Evolutionary conservation across 2,797 vertebrate genomes (phyloP).

Genomic region (Eulemur albifrons): DNA sequence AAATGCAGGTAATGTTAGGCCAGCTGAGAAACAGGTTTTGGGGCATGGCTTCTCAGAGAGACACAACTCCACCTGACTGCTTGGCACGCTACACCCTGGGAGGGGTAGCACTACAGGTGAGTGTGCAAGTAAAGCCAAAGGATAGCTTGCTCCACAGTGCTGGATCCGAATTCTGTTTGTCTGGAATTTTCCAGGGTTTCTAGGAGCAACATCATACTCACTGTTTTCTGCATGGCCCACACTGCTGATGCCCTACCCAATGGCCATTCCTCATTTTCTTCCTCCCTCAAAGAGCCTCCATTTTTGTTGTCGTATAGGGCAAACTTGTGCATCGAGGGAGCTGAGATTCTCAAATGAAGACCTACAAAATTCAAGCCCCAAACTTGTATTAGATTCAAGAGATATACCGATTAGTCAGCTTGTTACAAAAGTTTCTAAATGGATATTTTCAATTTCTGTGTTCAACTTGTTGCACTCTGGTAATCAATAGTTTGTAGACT

Average conservation of each 20-base stretch:
- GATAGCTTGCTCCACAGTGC: background rate
- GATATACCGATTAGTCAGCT: background rate
- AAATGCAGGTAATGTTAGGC: background rate
- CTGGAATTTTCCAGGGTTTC: slow-evolving; percentile 6
- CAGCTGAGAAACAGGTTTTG: slow-evolving; percentile 37
- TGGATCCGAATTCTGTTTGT: background rate
- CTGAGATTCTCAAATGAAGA: slow-evolving; percentile 34
- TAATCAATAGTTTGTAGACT: slow-evolving; percentile 41
- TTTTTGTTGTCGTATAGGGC: slow-evolving; percentile 6
- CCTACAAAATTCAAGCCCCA: background rate
- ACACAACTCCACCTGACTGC: background rate
- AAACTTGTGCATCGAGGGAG: background rate
- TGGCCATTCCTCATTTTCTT: background rate
- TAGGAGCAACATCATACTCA: background rate
- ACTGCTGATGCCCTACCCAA: background rate
- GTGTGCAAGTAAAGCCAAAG: background rate
- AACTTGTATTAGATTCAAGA: slow-evolving; percentile 35
- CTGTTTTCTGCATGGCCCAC: background rate
- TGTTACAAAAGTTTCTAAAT: slow-evolving; percentile 43
- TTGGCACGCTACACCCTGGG: background rate
- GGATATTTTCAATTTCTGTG: slow-evolving; percentile 2
- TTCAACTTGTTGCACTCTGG: background rate
- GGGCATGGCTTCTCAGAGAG: slow-evolving; percentile 17
- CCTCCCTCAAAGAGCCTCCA: background rate
- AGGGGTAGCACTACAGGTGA: background rate